Conservation (phyloP, 2,113 vertebrate genomes). For the Gallinago paraguaiae region DNA sequence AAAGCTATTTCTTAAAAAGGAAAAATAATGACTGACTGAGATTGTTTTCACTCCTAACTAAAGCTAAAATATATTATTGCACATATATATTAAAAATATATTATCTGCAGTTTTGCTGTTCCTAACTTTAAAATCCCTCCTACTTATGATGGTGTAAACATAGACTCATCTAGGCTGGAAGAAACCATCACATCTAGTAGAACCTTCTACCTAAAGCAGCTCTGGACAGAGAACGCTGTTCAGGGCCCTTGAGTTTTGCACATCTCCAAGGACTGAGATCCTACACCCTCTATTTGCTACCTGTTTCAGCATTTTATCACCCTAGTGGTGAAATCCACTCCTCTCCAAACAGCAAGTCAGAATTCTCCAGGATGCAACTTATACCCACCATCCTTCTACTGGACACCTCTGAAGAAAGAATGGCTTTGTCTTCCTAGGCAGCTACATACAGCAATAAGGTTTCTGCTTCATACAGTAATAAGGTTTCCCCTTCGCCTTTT, state of each 20-base stretch:
- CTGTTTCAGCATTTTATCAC: not conserved
- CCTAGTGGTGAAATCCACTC: not conserved
- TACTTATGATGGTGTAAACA: not conserved
- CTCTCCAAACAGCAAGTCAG: not conserved
- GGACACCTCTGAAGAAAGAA: not conserved
- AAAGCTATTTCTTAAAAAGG: not conserved
- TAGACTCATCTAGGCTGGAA: not conserved
- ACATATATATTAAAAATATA: too few relatives aligned
- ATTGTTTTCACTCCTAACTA: not conserved
- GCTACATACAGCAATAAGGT: not conserved
- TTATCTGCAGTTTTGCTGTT: not conserved
- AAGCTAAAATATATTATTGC: not conserved
- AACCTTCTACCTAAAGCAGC: not conserved
- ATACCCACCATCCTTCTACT: not conserved
- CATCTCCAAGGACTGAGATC: not conserved
- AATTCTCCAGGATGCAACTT: not conserved
- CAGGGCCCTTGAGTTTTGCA: not conserved
- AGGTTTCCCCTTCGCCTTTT: not conserved
- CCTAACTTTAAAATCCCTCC: not conserved
- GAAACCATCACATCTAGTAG: not conserved
- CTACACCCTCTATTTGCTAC: not conserved
- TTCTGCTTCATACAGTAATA: not conserved
- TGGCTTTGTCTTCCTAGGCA: not conserved
- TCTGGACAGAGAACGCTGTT: not conserved
- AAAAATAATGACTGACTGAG: not conserved